These are phyloP conservation scores for Hanleya hanleyi DNA, from an alignment of 2,888 invertebrate species.

Conservation along the genomic window DNA sequence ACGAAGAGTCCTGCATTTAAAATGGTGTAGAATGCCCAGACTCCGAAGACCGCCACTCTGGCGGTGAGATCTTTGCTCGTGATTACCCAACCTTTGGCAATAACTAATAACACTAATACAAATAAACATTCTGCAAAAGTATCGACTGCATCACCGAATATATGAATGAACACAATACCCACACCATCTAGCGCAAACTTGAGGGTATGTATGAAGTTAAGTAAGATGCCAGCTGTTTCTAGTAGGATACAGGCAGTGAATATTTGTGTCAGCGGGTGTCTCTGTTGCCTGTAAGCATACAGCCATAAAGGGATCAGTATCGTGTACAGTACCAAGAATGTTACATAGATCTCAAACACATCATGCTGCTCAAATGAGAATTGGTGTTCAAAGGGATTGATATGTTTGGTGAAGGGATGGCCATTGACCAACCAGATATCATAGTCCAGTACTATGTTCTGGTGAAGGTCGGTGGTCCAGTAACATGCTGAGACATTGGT, in stretches of 20 bases:
- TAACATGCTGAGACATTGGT: slow-evolving; percentile 72
- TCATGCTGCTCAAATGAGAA: slow-evolving; percentile 94
- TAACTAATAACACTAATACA: slow-evolving; percentile 90
- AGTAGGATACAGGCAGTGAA: slow-evolving; percentile 90
- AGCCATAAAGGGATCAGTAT: slow-evolving; percentile 91
- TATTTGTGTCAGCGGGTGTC: slow-evolving; percentile 91
- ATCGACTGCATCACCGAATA: slow-evolving; percentile 93
- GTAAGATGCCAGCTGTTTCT: slow-evolving; percentile 88
- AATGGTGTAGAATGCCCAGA: slow-evolving; percentile 93
- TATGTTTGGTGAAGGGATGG: slow-evolving; percentile 86
- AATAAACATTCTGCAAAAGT: slow-evolving; percentile 93
- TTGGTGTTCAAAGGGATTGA: slow-evolving; percentile 91
- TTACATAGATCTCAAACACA: slow-evolving; percentile 90
- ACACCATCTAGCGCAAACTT: slow-evolving; percentile 93
- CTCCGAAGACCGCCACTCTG: slow-evolving; percentile 86
- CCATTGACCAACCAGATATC: slow-evolving; percentile 98
- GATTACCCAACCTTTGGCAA: slow-evolving; percentile 98
- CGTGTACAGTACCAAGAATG: slow-evolving; percentile 89
- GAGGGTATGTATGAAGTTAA: slow-evolving; percentile 90
- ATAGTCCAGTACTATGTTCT: slow-evolving; percentile 79
- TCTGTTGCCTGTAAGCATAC: slow-evolving; percentile 90
- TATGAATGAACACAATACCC: slow-evolving; percentile 86
- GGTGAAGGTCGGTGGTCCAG: slow-evolving; percentile 50
- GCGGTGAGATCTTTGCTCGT: slow-evolving; percentile 91
- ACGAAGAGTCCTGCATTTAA: slow-evolving; percentile 94